These are phyloP conservation scores for Phycodurus eques DNA, from an alignment of 2,113 vertebrate species.

Conservation along the genomic window DNA sequence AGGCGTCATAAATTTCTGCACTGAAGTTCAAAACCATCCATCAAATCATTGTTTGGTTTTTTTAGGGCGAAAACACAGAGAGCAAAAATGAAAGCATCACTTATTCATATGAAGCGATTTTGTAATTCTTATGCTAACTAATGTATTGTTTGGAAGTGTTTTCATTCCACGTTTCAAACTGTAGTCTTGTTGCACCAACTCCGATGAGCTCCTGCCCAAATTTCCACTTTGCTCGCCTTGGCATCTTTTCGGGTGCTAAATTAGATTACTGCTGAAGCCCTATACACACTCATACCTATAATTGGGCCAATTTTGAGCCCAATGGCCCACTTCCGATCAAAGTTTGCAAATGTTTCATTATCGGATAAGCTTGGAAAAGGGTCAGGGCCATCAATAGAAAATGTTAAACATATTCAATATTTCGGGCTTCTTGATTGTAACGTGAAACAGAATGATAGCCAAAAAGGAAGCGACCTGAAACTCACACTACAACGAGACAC, in stretches of 20 bases:
- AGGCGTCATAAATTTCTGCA: neutral
- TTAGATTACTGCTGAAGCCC: too few species aligned
- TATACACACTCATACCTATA: neutral
- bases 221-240: too few species aligned
- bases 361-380: too few species aligned
- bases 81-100: neutral
- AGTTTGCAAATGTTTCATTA: neutral
- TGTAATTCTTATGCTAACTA: neutral
- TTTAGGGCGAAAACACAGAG: constrained; percentile 1
- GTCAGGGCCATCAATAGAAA: too few species aligned
- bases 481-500: neutral
- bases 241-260: too few species aligned
- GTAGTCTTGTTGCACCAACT: neutral
- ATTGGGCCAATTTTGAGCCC: neutral
- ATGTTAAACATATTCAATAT: neutral
- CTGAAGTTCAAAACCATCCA: constrained; percentile 4
- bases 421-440: neutral
- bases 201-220: neutral
- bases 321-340: neutral
- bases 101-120: neutral
- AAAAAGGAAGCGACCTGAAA: neutral
- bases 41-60: constrained; percentile 1
- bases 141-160: neutral
- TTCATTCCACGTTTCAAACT: neutral
- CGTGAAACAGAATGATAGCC: neutral